phyloP scores from a whole-genome alignment of 1,140 invertebrate species.

The Aphaenogaster ashmeadi region DNA sequence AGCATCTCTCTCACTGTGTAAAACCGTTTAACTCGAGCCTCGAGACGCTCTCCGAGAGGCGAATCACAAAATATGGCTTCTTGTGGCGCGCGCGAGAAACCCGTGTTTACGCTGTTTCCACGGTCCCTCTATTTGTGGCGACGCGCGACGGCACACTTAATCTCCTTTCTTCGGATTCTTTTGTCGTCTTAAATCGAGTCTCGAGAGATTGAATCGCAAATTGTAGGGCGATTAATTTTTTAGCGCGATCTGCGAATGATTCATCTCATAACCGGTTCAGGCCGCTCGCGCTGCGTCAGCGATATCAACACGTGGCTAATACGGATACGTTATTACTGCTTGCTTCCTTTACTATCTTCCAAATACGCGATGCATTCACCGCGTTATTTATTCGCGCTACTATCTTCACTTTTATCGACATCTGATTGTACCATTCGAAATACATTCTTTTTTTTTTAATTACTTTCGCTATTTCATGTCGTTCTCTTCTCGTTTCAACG shows the following conservation, averaged over 20 bases:
- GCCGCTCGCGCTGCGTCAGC: background rate
- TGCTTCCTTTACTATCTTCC: background rate
- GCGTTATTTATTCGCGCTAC: background rate
- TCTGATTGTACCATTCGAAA: background rate
- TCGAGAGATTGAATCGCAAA: background rate
- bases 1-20: background rate
- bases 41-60: background rate
- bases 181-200: background rate
- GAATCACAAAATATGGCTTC: background rate
- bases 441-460: background rate
- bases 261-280: slow-evolving; percentile 42
- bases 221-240: slow-evolving; percentile 30
- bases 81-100: background rate
- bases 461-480: background rate
- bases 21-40: background rate
- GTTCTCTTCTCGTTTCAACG: background rate
- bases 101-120: background rate
- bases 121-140: background rate
- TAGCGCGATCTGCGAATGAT: slow-evolving; percentile 52
- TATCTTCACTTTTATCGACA: background rate
- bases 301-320: slow-evolving; percentile 56
- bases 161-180: background rate
- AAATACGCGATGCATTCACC: background rate
- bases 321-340: background rate
- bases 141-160: no score